Percentiles rank a stretch among this genome's conserved stretches.
These are phyloP conservation scores for Actinia equina DNA, from an alignment of 64 coral and sea anemone genomes.

Conservation along the genomic window DNA sequence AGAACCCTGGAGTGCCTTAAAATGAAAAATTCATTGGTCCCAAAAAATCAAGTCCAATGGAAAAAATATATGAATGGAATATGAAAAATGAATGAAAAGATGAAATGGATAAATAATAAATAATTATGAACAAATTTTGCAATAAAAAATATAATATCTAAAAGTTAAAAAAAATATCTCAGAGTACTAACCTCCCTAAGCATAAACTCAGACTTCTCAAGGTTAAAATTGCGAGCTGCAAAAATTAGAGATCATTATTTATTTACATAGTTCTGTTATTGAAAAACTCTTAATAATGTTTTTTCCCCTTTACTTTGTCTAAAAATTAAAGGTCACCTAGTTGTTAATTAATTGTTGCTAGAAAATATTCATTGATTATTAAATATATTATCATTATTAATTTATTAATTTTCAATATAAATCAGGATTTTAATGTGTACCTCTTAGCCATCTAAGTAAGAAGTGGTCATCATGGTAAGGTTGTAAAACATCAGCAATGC, in stretches of 20 bases:
- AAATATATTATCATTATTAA: too few species aligned
- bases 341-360: too few species aligned
- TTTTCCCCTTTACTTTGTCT: too few species aligned
- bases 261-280: too few species aligned
- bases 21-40: background rate
- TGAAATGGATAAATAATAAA: background rate
- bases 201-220: constrained; percentile 83
- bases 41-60: background rate
- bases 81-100: background rate
- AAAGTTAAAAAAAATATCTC: background rate
- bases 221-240: constrained; percentile 67
- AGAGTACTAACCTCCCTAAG: constrained; percentile 51
- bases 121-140: background rate
- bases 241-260: background rate
- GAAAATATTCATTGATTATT: too few species aligned
- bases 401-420: too few species aligned
- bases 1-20: background rate
- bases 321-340: too few species aligned
- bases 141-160: background rate
- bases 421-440: constrained; percentile 2
- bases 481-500: constrained; percentile 41
- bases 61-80: background rate
- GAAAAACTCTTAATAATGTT: too few species aligned
- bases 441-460: constrained; percentile 83
- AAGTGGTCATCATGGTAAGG: constrained; percentile 61